A percentile compares a stretch with the other conserved stretches of the same genome.
These are phyloP conservation scores for Seriola quinqueradiata DNA, from an alignment of 2,113 vertebrate genomes.

Conservation along the genomic window DNA sequence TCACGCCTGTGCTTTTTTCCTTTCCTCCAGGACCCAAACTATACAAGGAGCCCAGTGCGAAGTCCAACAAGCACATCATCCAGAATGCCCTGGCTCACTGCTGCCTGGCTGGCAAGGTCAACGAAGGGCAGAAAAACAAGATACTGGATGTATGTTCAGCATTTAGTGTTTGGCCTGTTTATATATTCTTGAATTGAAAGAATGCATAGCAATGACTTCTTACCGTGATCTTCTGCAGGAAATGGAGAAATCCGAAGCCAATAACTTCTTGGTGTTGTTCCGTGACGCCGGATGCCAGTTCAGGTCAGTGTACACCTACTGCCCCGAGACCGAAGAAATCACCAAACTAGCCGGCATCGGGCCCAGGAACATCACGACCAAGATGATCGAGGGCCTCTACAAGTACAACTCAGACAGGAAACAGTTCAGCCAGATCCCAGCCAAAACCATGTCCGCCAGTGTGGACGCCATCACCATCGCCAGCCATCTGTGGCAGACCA, in stretches of 20 bases:
- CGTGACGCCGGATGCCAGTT: conserved; percentile 98
- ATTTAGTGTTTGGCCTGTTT: background rate
- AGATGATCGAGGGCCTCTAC: conserved; percentile 97
- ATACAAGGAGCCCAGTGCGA: conserved; percentile 98
- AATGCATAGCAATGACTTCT: background rate
- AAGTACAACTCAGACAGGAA: conserved; percentile 99
- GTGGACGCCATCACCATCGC: conserved; percentile 97
- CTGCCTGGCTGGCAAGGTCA: conserved; percentile 97
- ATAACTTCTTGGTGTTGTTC: conserved; percentile 97
- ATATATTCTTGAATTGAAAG: background rate
- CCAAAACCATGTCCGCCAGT: conserved; percentile 97
- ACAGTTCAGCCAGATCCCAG: conserved; percentile 98
- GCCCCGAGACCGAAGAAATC: conserved; percentile 95
- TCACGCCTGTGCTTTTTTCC: conserved; percentile 18
- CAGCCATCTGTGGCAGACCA: conserved; percentile 96
- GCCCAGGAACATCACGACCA: conserved; percentile 92
- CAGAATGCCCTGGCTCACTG: conserved; percentile 97
- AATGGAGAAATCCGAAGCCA: conserved; percentile 97
- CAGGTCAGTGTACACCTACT: conserved; percentile 94
- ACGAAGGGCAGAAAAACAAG: conserved; percentile 98
- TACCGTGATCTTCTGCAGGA: conserved; percentile 84
- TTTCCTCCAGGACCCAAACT: conserved; percentile 92
- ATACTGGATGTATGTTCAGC: conserved; percentile 92
- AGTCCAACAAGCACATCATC: conserved; percentile 99
- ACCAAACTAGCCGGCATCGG: conserved; percentile 94